These are phyloP conservation scores for Steinernema khuongi DNA, from an alignment of 1,140 invertebrate genomes.

Conservation along the genomic window DNA sequence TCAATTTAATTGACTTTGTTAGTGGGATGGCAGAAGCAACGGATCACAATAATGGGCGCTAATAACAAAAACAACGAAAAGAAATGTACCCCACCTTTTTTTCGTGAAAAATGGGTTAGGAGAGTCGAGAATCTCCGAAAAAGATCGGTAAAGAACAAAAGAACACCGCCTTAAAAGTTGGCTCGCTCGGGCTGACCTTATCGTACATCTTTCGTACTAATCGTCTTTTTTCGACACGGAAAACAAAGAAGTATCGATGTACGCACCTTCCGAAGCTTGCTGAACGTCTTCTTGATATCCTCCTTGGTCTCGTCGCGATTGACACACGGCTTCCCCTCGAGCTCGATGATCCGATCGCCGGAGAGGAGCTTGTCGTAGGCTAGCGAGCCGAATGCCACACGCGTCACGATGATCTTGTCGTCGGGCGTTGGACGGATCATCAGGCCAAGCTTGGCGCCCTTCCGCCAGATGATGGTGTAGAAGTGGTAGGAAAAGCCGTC, in stretches of 20 bases:
- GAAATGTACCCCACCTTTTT: too few species aligned
- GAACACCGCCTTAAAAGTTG: too few species aligned
- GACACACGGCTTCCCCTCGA: neutral
- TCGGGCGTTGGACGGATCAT: slow-evolving; percentile 8
- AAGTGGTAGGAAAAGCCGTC: neutral
- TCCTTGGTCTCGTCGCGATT: slow-evolving; percentile 6
- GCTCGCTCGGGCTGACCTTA: too few species aligned
- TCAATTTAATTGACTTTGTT: too few species aligned
- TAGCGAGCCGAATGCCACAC: neutral
- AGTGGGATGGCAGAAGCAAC: too few species aligned
- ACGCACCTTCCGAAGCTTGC: neutral
- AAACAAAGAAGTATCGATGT: neutral
- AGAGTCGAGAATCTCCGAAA: too few species aligned
- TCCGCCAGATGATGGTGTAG: neutral
- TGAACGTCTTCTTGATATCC: neutral
- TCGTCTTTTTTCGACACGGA: neutral
- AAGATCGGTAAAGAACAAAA: too few species aligned
- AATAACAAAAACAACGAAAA: too few species aligned
- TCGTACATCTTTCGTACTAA: too few species aligned
- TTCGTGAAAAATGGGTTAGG: too few species aligned
- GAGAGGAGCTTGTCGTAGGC: neutral
- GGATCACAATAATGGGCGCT: too few species aligned
- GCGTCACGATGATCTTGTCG: slow-evolving; percentile 3
- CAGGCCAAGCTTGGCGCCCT: neutral
- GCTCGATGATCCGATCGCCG: slow-evolving; percentile 7